Base-by-base conservation (phyloP, 1,140 invertebrate species). In the Bombus breviceps region DNA sequence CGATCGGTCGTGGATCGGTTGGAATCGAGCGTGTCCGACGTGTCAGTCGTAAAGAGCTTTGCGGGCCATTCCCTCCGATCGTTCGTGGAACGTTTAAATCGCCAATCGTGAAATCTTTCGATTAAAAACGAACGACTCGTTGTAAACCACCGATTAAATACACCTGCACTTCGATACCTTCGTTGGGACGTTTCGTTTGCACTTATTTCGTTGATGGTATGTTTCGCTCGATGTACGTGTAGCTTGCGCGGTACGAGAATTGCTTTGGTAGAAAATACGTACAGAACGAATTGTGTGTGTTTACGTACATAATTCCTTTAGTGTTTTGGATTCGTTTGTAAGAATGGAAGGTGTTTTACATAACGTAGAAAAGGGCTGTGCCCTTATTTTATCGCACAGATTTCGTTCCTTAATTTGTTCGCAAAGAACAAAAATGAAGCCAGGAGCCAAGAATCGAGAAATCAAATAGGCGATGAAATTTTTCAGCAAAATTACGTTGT, bases 101-200 rank as follows among this genome's bases (percentile, higher is more conserved):
- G 43, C 28, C 18, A 53, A 53, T 72, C 88, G 82, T 81, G 87
- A 89, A 88, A 87, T 88, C 74, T 76, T 79, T 43, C 47, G 34
- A 88, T 86, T 78, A 79, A 83, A 88, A 85, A 68, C 77, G 47
- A 32, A 72, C 79, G 75, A 39, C 37, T 41, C 41, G 66, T 78
- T 89, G 34, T 68, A 69, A 43, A 81, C 28, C n/a, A 32, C 32
- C 32, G 22, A 28, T 64, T 22, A 32, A 47, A 9, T 34, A 71
- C 53, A 81, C 73, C n/a, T 5, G 6, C 15, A 8, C 64, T 32
- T 32, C 15, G 15, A 8, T 66, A 66, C n/a, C n/a, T 6, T 5
- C 32, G 28, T n/a, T 53, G 8, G 47, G 18, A 53, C 47, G 5
- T 53, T 53, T 22, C 47, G 47, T 53, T 32, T 64, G 4, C n/a